A percentile compares a stretch with the other conserved stretches of the same genome.
These are phyloP conservation scores for Pelagia noctiluca DNA, from an alignment of 30 jellyfish, hydroid and myxozoan species.

Conservation along the genomic window DNA sequence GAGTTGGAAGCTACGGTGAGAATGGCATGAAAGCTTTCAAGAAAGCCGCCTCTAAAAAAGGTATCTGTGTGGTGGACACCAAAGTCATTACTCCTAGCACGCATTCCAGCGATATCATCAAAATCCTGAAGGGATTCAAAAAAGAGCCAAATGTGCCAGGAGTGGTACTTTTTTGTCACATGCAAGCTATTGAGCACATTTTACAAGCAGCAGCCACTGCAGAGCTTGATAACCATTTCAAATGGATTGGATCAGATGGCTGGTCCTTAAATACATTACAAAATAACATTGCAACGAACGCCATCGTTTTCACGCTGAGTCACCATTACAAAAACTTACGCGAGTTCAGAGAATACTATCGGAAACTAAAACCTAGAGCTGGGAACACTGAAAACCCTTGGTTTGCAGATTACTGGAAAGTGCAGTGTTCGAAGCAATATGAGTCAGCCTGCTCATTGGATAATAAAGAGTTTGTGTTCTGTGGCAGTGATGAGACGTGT, in stretches of 20 bases:
- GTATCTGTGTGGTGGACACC: constrained; percentile 69
- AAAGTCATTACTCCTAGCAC: constrained; percentile 37
- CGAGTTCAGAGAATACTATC: constrained; percentile 65
- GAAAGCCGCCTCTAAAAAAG: constrained; percentile 18
- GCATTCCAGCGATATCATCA: not conserved
- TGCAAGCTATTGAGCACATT: constrained; percentile 52
- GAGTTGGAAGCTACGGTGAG: constrained; percentile 86
- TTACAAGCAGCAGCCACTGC: constrained; percentile 39
- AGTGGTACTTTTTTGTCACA: constrained; percentile 83
- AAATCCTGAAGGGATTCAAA: constrained; percentile 42
- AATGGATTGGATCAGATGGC: constrained; percentile 83
- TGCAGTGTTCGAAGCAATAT: constrained; percentile 39
- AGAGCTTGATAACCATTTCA: not conserved
- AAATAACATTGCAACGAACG: constrained; percentile 21
- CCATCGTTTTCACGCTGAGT: constrained; percentile 70
- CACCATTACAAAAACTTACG: constrained; percentile 27
- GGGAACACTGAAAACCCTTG: constrained; percentile 61
- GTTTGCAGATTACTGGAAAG: constrained; percentile 78
- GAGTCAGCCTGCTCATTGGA: constrained; percentile 25
- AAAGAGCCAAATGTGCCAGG: constrained; percentile 66
- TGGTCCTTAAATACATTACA: constrained; percentile 59
- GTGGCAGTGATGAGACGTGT: constrained; percentile 65
- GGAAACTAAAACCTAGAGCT: constrained; percentile 52
- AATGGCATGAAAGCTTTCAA: constrained; percentile 74
- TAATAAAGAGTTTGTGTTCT: constrained; percentile 35